A percentile compares a stretch with the other conserved stretches of the same genome.
phyloP scores from a whole-genome alignment of 1,140 invertebrate genomes.

The Pseudoatta argentina region DNA sequence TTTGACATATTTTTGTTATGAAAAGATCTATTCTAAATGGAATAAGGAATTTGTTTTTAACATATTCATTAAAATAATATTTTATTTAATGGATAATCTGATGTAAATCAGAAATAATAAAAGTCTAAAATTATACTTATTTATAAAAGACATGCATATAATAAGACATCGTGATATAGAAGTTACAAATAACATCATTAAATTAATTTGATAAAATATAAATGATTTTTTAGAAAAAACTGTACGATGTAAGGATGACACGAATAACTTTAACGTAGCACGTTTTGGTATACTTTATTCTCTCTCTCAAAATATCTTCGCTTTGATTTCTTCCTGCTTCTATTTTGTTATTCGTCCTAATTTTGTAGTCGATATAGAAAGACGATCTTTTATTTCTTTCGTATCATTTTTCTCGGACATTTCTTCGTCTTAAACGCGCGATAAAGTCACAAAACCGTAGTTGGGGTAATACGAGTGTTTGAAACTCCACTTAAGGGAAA shows the following conservation, averaged over 20 bases:
- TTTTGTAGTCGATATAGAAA: slow-evolving; percentile 4
- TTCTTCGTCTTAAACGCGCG: neutral
- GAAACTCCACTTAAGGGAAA: neutral
- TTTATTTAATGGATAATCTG: neutral
- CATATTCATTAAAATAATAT: neutral
- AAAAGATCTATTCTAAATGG: neutral
- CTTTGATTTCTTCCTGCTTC: neutral
- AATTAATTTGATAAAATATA: neutral
- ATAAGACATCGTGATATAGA: neutral
- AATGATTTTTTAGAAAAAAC: neutral
- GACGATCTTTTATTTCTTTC: neutral
- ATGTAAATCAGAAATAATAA: neutral
- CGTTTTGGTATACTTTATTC: neutral
- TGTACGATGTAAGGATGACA: neutral
- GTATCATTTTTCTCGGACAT: neutral
- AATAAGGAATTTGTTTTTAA: neutral
- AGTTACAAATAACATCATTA: neutral
- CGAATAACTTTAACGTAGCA: neutral
- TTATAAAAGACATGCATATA: neutral
- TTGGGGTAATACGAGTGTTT: neutral
- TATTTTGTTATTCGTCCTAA: neutral
- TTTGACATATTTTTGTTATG: neutral
- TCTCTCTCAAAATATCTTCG: neutral
- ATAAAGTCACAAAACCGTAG: neutral
- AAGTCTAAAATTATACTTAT: neutral